Evolutionary conservation across 2,113 vertebrate genomes (phyloP), one percentile per base, ranked within the genome.

Genomic region (Macquaria australasica): DNA sequence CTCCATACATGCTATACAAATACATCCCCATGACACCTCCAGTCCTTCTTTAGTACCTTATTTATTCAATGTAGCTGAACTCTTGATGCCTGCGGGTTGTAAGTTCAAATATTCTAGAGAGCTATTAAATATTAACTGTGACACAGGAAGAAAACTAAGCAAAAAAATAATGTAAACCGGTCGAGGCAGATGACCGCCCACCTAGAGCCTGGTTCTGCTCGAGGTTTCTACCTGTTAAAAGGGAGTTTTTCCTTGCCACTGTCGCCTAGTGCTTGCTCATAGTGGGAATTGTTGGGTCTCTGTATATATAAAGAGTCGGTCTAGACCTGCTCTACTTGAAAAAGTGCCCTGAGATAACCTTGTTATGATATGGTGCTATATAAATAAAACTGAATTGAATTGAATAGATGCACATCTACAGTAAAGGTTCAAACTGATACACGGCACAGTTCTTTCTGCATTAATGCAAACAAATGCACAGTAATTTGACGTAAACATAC

Each of bases 131-230:
- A 90, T 93, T 90, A 73, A 90, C 55, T 23, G 12, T 66, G 69
- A 81, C 72, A 84, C 50, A 60, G 76, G 20, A 88, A 77, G 66
- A 79, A 79, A 85, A 83, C 39, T n/a, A 53, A 56, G 39, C 68
- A 74, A 84, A 90, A 93, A 79, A 89, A 92, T 92, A 81, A 93
- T 93, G 86, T 25, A 92, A n/a, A n/a, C n/a, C n/a, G n/a, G n/a
- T n/a, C n/a, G n/a, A n/a, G n/a, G n/a, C n/a, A n/a, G n/a, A n/a
- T n/a, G n/a, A n/a, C n/a, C n/a, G n/a, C n/a, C n/a, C n/a, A n/a
- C n/a, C n/a, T n/a, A n/a, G n/a, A n/a, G n/a, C n/a, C n/a, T n/a
- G n/a, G n/a, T n/a, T n/a, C n/a, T n/a, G n/a, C n/a, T n/a, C n/a
- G n/a, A n/a, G n/a, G n/a, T n/a, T n/a, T n/a, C n/a, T n/a, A n/a